Conservation (phyloP, 2,113 vertebrate species). For the Irena cyanogastra region DNA sequence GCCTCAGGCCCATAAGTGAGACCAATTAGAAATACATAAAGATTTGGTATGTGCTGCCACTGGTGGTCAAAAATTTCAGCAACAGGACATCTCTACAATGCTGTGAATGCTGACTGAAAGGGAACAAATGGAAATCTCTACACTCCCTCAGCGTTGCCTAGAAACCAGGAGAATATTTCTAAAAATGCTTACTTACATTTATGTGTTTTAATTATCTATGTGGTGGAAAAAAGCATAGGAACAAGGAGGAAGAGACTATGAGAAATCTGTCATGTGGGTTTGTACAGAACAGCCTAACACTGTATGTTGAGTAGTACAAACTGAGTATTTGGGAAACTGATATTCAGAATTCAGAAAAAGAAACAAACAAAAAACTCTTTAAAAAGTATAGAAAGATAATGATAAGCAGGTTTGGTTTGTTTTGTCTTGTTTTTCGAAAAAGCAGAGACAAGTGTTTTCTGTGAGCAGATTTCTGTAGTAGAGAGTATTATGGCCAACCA, state of each 20-base stretch:
- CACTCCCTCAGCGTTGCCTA: conserved; percentile 60
- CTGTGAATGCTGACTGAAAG: background rate
- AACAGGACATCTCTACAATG: background rate
- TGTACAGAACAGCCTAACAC: background rate
- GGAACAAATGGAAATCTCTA: conserved; percentile 10
- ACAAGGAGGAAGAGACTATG: background rate
- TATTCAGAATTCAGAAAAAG: background rate
- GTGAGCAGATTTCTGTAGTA: background rate
- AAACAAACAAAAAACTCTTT: background rate
- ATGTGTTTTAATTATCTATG: conserved; percentile 22
- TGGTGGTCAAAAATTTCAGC: background rate
- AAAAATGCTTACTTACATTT: conserved; percentile 35
- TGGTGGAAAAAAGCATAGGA: background rate
- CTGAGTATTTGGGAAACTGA: background rate
- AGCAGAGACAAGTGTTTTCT: background rate
- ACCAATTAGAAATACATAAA: background rate
- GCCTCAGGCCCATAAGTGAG: background rate
- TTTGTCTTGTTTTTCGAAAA: background rate
- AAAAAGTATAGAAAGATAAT: background rate
- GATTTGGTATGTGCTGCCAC: background rate
- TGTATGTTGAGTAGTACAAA: background rate
- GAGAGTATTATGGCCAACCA: background rate
- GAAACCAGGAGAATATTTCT: conserved; percentile 60
- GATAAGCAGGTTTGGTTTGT: background rate
- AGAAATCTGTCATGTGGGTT: background rate